Evolutionary conservation across 1,140 invertebrate genomes (phyloP).

Genomic region (Euura saliciscinereae): DNA sequence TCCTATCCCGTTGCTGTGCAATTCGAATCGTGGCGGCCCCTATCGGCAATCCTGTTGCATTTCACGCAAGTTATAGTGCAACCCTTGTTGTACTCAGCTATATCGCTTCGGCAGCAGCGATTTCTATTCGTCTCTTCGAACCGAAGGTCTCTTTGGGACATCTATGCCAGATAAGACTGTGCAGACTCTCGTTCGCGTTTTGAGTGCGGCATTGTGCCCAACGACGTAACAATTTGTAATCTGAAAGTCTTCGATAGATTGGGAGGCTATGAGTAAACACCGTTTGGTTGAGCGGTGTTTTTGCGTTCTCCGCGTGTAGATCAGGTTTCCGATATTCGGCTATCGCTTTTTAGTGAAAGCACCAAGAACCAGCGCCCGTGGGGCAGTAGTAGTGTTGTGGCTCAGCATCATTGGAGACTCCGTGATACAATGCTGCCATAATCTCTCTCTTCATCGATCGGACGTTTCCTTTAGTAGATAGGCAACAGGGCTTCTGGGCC

Average conservation of each 20-base stretch:
- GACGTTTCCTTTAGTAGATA: background rate
- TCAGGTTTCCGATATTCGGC: conserved; percentile 6
- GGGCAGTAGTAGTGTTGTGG: conserved; percentile 28
- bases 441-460: conserved; percentile 27
- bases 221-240: background rate
- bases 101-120: too few species aligned
- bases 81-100: too few species aligned
- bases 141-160: background rate
- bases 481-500: too few species aligned
- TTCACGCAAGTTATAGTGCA: too few species aligned
- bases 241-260: background rate
- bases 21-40: too few species aligned
- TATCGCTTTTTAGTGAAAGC: conserved; percentile 21
- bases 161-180: background rate
- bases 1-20: too few species aligned
- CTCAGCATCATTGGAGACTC: conserved; percentile 24
- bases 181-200: background rate
- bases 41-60: too few species aligned
- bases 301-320: background rate
- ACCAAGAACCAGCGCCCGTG: conserved; percentile 25
- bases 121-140: background rate
- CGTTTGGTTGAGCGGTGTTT: background rate
- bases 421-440: conserved; percentile 28
- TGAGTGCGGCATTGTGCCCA: background rate
- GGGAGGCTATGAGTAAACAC: background rate